Base-by-base conservation (phyloP, 2,113 vertebrate genomes). In the Podarcis raffonei region DNA sequence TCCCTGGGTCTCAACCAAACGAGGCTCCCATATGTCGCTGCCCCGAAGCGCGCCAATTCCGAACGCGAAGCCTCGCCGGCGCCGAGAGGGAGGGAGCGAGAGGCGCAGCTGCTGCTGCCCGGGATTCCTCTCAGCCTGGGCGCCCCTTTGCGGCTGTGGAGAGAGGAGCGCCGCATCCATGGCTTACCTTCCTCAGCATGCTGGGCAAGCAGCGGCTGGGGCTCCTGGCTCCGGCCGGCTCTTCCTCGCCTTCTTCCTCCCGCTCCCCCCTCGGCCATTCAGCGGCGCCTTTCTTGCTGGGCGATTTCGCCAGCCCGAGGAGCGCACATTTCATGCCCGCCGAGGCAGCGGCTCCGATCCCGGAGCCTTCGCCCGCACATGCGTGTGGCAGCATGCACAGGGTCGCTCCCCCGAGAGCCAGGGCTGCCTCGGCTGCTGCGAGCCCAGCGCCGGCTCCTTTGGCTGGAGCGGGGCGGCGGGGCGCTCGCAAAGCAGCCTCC, bases 131-230 rank as follows among this genome's bases (percentile, higher is more conserved):
- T 35, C 66, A 3, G 86, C 39, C 32, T 27, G 3, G 39, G 27
- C 35, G 23, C 3, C 72, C 84, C 5, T 23, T 65, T 35, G 25
- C 25, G 30, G 9, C 32, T 12, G 48, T 53, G 48, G 48, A 53
- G 48, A 53, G 48, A 48, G 48, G 48, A 53, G 48, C 48, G 48
- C 48, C 48, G 48, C 48, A 53, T 53, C 48, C 48, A 53, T 53
- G 9, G 11, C 48, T 53, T 84, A 90, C 89, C 89, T 90, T 90
- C 32, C 85, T 20, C 76, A 90, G 81, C 89, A 87, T 84, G 68
- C 68, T 22, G 89, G 85, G 81, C 62, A 83, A 57, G 78, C 71
- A 39, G 81, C 42, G 85, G n/a, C 71, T 37, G 71, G 74, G 65
- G 78, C 89, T 82, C 57, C 84, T 22, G 69, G 78, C 48, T 18